Evolutionary conservation across 2,888 invertebrate genomes (phyloP), one percentile per base, ranked within the genome.

Genomic region (Andricus quercusramuli): DNA sequence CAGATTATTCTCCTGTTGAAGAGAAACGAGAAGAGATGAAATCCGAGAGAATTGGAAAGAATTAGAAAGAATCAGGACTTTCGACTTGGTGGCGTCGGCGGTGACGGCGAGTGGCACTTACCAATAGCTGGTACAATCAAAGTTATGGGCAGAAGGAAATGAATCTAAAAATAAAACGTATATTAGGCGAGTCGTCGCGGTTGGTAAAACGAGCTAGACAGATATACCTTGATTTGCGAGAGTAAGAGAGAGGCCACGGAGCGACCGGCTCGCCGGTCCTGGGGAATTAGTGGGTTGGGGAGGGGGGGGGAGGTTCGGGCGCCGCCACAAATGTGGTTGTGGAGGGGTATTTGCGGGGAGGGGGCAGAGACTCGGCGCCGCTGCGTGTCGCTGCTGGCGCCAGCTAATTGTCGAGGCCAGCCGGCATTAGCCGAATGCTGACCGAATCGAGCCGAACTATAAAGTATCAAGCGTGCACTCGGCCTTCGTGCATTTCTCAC

Each of bases 381-480:
- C 90, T 90, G 89, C 91, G 90, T 90, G 90, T 90, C 91, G 90
- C 88, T 90, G 90, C 91, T 90, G 90, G 90, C 90, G 91, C 91
- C 91, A 91, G 91, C 91, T 91, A 91, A 90, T 91, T 91, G 91
- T 91, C 90, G 91, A 91, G 91, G 91, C 91, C 90, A 91, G 62
- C 77, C 77, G 89, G 90, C 89, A 88, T 89, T 87, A 89, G 85
- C 89, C 89, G 88, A 88, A 85, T 85, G 85, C 87, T 86, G 86
- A 88, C 88, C 89, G 89, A 88, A 85, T 87, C 85, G 83, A 83
- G 82, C 85, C 88, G 88, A 89, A 81, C 51, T 29, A 44, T 70
- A 44, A 68, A 68, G 13, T 68, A 68, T 68, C 32, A 70, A 51
- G 70, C 65, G 32, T 66, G 65, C 65, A 32, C 29, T 32, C 32